Percentiles rank a stretch among this genome's conserved stretches.
These are phyloP conservation scores for Cryptus armator DNA, from an alignment of 2,888 invertebrate genomes.

Conservation along the genomic window DNA sequence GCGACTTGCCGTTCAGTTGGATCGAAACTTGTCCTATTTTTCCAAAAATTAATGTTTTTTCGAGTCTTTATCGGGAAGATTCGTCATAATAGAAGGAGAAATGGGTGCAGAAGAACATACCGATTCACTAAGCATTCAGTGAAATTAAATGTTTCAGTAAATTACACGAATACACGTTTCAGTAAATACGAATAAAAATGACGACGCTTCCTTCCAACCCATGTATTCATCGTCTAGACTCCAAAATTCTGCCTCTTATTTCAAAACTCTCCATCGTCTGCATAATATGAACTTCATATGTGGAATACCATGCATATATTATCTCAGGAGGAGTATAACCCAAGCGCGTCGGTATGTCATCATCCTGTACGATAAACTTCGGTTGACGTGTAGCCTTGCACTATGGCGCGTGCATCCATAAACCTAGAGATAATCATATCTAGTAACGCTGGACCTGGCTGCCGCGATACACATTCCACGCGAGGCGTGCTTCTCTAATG, in stretches of 20 bases:
- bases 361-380: slow-evolving; percentile 21
- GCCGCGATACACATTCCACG: slow-evolving; percentile 22
- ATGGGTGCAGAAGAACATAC: too few species aligned
- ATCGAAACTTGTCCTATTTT: too few species aligned
- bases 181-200: not conserved
- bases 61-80: too few species aligned
- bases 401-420: slow-evolving; percentile 10
- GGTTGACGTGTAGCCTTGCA: slow-evolving; percentile 11
- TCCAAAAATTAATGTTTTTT: too few species aligned
- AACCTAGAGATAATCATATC: slow-evolving; percentile 42
- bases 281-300: not conserved
- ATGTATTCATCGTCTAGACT: not conserved
- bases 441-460: slow-evolving; percentile 3
- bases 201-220: not conserved
- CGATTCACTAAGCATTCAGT: too few species aligned
- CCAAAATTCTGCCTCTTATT: not conserved
- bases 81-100: too few species aligned
- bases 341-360: slow-evolving; percentile 8
- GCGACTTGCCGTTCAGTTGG: too few species aligned
- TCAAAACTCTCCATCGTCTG: slow-evolving; percentile 2
- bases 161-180: too few species aligned
- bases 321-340: not conserved
- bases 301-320: slow-evolving; percentile 18
- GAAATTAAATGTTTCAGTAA: too few species aligned
- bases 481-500: slow-evolving; percentile 23